Evolutionary conservation across 2,797 vertebrate species (phyloP), one percentile per base, ranked within the genome.

Genomic region (Fringilla coelebs): DNA sequence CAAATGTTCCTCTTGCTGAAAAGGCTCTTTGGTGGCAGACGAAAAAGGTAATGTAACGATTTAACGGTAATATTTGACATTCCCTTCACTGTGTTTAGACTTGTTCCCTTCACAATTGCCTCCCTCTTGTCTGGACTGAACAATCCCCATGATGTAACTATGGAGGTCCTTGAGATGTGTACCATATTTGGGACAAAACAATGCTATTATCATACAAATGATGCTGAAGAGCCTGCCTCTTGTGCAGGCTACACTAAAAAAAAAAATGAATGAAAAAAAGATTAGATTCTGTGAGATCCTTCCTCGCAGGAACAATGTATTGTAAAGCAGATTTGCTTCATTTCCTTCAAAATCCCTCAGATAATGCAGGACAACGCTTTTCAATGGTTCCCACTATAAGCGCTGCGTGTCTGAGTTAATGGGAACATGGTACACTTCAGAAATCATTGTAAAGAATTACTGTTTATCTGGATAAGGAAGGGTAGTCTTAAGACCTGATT

Each of bases 151-250:
- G 74, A 90, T 93, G 83, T 86, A 71, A 61, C 95, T 93, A 34
- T 67, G 94, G 88, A 95, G 95, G 96, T 96, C 93, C 96, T 95
- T 90, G 93, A 94, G 93, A 94, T 91, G 88, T 91, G 85, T 65
- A 88, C 83, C 80, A 93, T 93, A 90, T 96, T 89, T 95, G 54
- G 88, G 36, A 89, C 84, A 90, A 95, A 97, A 94, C 85, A 94
- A 94, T 51, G 68, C 94, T 77, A 95, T 96, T 96, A 89, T 97
- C 88, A 96, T 95, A 95, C 94, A 97, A 96, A 97, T 97, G 31
- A 95, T 73, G 88, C 93, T 74, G 76, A 97, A 95, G 94, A 93
- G 85, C 73, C 79, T 91, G 93, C 77, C 88, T 93, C 93, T 88
- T 94, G 76, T 91, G 88, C 89, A 94, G 94, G 76, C 95, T 94